Conservation (phyloP, 2,797 vertebrate species). For the Bufotes viridis region DNA sequence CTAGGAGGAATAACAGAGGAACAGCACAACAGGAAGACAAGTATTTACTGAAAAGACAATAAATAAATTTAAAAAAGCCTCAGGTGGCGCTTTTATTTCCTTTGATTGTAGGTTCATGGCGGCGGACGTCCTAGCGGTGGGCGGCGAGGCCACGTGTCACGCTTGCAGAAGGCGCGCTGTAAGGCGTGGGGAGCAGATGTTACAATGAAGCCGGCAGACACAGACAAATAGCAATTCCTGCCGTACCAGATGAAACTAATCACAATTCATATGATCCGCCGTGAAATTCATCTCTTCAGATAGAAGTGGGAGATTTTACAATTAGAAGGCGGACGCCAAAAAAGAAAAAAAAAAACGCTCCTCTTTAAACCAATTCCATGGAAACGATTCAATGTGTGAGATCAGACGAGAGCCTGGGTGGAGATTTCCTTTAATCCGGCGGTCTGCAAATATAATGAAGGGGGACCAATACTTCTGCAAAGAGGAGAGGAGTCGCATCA, state of each 20-base stretch:
- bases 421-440: too few relatives aligned
- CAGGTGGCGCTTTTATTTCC: not conserved
- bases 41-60: not conserved
- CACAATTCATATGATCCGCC: constrained; percentile 29
- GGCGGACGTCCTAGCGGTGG: not conserved
- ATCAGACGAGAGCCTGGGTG: not conserved
- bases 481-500: too few relatives aligned
- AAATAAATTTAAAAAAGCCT: not conserved
- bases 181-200: constrained; percentile 29
- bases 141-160: not conserved
- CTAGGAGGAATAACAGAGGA: too few relatives aligned
- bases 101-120: not conserved
- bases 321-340: constrained; percentile 7
- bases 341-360: not conserved
- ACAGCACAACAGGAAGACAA: not conserved
- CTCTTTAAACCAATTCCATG: not conserved
- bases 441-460: not conserved
- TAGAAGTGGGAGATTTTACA: constrained; percentile 28
- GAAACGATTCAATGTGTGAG: not conserved
- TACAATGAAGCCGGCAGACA: constrained; percentile 25
- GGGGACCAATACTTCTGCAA: not conserved
- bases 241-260: constrained; percentile 34
- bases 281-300: constrained; percentile 29
- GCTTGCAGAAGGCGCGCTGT: constrained; percentile 14
- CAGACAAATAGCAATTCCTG: constrained; percentile 35